Evolutionary conservation across 2,797 vertebrate genomes (phyloP).

Genomic region (Acanthopagrus latus): DNA sequence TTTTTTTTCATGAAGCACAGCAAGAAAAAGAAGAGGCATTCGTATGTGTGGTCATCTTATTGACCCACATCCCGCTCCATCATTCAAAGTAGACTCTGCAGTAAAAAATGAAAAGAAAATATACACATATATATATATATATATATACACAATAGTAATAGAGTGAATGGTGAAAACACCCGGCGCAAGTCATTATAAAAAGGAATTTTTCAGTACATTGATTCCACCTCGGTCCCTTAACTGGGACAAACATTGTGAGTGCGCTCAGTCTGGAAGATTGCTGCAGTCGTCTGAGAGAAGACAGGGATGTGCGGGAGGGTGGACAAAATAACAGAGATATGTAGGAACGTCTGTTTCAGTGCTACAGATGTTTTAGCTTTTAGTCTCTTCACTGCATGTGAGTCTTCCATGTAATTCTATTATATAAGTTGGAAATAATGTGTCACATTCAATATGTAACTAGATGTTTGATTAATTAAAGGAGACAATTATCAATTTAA

Average conservation of each 20-base stretch:
- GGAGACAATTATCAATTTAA: no score
- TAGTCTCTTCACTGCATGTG: no score
- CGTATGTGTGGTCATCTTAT: conserved; percentile 46
- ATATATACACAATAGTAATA: conserved; percentile 44
- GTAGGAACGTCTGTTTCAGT: background rate
- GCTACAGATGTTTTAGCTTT: background rate
- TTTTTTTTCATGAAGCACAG: conserved; percentile 28
- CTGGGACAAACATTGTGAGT: conserved; percentile 14
- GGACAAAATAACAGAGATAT: conserved; percentile 36
- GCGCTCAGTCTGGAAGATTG: conserved; percentile 18
- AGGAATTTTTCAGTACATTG: conserved; percentile 44
- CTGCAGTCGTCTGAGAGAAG: background rate
- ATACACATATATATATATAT: no score
- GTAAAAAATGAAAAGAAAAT: conserved; percentile 4
- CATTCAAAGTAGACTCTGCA: conserved; percentile 43
- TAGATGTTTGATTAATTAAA: no score
- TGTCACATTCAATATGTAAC: no score
- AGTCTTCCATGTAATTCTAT: no score
- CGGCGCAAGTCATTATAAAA: conserved; percentile 24
- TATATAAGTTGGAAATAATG: no score
- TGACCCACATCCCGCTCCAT: conserved; percentile 55
- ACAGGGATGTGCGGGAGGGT: background rate
- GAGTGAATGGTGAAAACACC: conserved; percentile 38
- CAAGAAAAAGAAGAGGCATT: conserved; percentile 45
- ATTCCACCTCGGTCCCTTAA: conserved; percentile 30